Evolutionary conservation across 1,140 invertebrate species (phyloP), one percentile per base, ranked within the genome.

Genomic region (Temnothorax nylanderi): DNA sequence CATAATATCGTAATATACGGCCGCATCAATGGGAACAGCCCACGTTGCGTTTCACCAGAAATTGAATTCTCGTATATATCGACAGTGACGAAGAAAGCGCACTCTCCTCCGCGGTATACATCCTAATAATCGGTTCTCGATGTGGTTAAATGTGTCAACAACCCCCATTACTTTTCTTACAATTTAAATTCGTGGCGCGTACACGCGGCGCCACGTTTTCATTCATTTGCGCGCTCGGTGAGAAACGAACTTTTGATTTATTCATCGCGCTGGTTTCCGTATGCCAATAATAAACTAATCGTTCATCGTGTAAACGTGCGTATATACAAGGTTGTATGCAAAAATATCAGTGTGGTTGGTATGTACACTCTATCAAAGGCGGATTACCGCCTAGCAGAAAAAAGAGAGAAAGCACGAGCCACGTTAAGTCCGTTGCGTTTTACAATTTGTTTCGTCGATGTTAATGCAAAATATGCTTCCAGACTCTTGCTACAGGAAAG

Each of bases 1-100:
- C 47, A 58, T 54, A 47, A 69, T 56, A 44, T 37, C 49, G 1
- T 58, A 56, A 58, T 58, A 56, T 44, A 54, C 8, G 26, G 26
- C 18, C 18, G 54, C 54, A 41, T 82, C 26, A 47, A 74, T 72
- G 26, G 8, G 18, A 82, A 72, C 67, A 18, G 41, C 18, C 67
- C 54, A 82, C 67, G 51, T 82, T 60, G 65, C 11, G 51, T 56
- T 54, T 62, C 13, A 67, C 47, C 7, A 86, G 84, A 77, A 87
- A 85, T 87, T 76, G 86, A 87, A 58, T 87, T 77, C 86, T 74
- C 58, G 37, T 87, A 86, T 87, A 86, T 76, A 86, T 76, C 69
- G 81, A 76, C 49, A 81, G 11, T 58, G 60, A 58, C 11, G n/a
- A 75, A 85, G 71, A 85, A 75, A 69, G 82, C 56, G 51, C 71